Percentiles rank a stretch among this genome's conserved stretches.
phyloP scores from a whole-genome alignment of 2,888 invertebrate genomes.

The Morpho achilles region DNA sequence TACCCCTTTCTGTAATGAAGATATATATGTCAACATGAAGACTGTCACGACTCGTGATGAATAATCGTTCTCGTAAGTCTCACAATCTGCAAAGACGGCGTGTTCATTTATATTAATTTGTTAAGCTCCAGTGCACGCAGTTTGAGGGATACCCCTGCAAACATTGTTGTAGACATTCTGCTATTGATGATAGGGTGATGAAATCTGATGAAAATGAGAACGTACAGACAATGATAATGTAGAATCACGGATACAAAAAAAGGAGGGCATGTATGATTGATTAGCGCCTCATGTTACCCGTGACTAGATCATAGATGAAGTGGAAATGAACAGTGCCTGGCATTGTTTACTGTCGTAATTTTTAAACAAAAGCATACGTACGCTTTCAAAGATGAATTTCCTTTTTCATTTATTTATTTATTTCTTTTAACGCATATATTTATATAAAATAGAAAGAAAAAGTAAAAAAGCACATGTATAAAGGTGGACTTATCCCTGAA shows the following conservation, averaged over 20 bases:
- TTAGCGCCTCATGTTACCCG: constrained; percentile 35
- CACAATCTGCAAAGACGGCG: constrained; percentile 36
- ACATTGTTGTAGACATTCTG: no score
- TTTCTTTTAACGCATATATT: no score
- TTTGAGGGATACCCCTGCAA: constrained; percentile 26
- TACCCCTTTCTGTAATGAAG: no score
- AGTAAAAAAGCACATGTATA: no score
- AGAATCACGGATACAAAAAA: constrained; percentile 6
- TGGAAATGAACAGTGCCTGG: constrained; percentile 30
- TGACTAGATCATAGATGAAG: constrained; percentile 13
- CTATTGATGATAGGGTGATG: no score
- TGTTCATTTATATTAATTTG: constrained; percentile 66
- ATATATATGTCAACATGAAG: no score
- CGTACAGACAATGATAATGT: background rate
- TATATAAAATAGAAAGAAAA: no score
- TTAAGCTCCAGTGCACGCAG: constrained; percentile 43
- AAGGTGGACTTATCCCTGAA: no score
- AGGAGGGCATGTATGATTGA: constrained; percentile 13
- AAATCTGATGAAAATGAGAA: constrained; percentile 17
- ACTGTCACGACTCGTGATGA: no score
- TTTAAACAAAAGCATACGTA: constrained; percentile 1
- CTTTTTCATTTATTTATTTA: no score
- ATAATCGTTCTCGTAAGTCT: no score
- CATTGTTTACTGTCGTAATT: constrained; percentile 64
- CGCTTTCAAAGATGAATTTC: background rate